Evolutionary conservation across 2,797 vertebrate species (phyloP).

Genomic region (Sus cebifrons): DNA sequence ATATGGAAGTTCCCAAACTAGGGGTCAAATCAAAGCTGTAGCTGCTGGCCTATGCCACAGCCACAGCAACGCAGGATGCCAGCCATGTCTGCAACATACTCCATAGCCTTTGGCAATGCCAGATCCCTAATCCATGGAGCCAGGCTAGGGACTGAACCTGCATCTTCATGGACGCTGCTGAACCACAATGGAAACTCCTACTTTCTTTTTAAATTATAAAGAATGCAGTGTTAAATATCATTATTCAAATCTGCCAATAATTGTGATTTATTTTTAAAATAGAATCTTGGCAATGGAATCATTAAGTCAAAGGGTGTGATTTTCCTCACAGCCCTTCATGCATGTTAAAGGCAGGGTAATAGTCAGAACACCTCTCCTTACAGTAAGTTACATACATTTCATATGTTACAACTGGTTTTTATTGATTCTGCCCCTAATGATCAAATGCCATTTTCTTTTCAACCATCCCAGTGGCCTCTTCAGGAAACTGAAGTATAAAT

Average conservation of each 20-base stretch:
- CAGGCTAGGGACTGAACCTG: too few species aligned
- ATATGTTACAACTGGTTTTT: background rate
- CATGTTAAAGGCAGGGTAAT: background rate
- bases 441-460: conserved; percentile 46
- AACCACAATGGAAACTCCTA: too few species aligned
- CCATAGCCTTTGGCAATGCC: too few species aligned
- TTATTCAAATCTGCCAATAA: background rate
- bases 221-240: background rate
- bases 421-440: background rate
- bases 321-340: background rate
- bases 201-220: conserved; percentile 25
- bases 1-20: too few species aligned
- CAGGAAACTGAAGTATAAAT: background rate
- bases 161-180: too few species aligned
- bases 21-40: too few species aligned
- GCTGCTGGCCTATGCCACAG: too few species aligned
- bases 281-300: background rate
- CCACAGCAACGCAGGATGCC: too few species aligned
- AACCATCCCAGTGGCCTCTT: background rate
- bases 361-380: background rate
- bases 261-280: conserved; percentile 29
- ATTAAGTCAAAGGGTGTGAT: background rate
- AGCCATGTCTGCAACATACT: too few species aligned
- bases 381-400: background rate
- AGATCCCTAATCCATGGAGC: too few species aligned